phyloP scores from a whole-genome alignment of 2,797 vertebrate species.

The Alfaro cultratus region DNA sequence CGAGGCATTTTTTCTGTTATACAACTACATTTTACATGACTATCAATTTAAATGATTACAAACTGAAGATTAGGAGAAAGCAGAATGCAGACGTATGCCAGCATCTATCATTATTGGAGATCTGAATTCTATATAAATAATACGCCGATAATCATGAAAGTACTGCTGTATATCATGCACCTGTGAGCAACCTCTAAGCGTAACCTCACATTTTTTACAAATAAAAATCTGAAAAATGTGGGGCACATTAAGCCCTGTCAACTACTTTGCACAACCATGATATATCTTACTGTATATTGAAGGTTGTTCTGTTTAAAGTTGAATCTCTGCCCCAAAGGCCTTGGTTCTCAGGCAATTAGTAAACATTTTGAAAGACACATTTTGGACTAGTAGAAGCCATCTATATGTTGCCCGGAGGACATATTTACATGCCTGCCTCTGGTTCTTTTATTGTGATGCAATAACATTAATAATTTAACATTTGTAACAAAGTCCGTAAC shows the following conservation, averaged over 20 bases:
- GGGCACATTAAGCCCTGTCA: background rate
- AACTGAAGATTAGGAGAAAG: too few species aligned
- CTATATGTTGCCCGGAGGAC: background rate
- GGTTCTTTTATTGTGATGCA: background rate
- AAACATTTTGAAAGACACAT: background rate
- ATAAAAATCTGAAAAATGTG: background rate
- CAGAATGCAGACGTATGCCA: background rate
- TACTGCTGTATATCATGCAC: background rate
- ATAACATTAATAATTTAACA: background rate
- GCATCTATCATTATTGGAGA: background rate
- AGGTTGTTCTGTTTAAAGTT: background rate
- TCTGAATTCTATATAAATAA: background rate
- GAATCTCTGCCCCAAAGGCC: background rate
- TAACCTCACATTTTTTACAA: background rate
- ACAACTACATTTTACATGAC: background rate
- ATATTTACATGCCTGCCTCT: background rate
- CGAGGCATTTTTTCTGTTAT: background rate
- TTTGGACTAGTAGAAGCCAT: background rate
- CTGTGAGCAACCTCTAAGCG: background rate
- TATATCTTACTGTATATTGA: background rate
- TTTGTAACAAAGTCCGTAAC: background rate
- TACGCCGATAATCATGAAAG: background rate
- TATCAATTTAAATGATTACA: background rate
- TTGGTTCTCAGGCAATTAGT: background rate
- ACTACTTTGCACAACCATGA: background rate